Evolutionary conservation across 2,888 invertebrate species (phyloP), one percentile per base, ranked within the genome.

Genomic region (Allolobophora icterica): DNA sequence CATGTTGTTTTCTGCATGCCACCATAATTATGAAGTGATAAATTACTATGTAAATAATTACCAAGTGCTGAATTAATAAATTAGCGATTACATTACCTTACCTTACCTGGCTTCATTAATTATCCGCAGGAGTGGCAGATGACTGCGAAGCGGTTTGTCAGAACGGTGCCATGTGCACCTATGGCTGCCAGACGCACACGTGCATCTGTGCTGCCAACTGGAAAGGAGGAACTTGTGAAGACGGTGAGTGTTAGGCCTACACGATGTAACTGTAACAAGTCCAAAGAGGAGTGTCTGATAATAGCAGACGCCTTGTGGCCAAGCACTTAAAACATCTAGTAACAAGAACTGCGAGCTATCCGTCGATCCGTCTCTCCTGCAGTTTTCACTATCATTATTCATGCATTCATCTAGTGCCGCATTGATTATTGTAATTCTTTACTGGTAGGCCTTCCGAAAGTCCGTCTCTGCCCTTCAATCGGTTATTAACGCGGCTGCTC

Each of bases 201-300:
- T 91, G 91, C 45, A 17, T 35, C 52, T 91, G 91, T 87, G 21
- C 42, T 15, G 24, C 89, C 21, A 87, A 91, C 89, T 91, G 91
- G 91, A 52, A 89, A 33, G 91, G 91, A n/a, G 21, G 24, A 4
- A 45, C 87, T 19, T 91, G 91, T 35, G 35, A 89, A 33, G 45
- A 91, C 38, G 52, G 91, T 91, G 35, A 89, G 89, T 21, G n/a
- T 71, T 24, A n/a, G n/a, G n/a, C n/a, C n/a, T n/a, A 52, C 19
- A 8, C 34, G 45, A 11, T 89, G 40, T 19, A 89, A 42, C 1
- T 89, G 52, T 24, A 33, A n/a, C n/a, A n/a, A n/a, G n/a, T n/a
- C n/a, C n/a, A n/a, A n/a, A n/a, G n/a, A n/a, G 52, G 17, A 52
- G 21, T 24, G 52, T 89, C 35, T 34, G 42, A 21, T 42, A 30